Conservation (phyloP, 2,888 invertebrate species). For the Brachycybe producta region DNA sequence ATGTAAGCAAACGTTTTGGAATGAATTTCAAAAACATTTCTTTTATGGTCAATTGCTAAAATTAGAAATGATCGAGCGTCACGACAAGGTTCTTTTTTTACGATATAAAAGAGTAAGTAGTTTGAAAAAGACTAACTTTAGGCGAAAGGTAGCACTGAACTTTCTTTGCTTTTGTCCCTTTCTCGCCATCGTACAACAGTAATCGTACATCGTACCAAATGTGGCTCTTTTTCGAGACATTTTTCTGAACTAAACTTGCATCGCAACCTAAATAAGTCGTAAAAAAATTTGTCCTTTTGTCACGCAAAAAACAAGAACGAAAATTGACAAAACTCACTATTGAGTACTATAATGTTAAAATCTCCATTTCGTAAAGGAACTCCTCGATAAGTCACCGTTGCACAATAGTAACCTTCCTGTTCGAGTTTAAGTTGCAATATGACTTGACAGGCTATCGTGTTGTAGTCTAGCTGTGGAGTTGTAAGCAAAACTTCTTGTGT, state of each 20-base stretch:
- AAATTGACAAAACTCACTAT: slow-evolving; percentile 46
- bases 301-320: background rate
- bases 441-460: slow-evolving; percentile 62
- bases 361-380: slow-evolving; percentile 71
- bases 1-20: slow-evolving; percentile 78
- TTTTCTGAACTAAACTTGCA: slow-evolving; percentile 71
- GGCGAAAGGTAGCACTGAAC: slow-evolving; percentile 82
- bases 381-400: slow-evolving; percentile 60
- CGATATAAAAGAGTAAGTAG: background rate
- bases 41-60: slow-evolving; percentile 68
- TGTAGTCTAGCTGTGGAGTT: slow-evolving; percentile 50
- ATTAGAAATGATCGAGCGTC: slow-evolving; percentile 20
- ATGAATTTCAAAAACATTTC: slow-evolving; percentile 87
- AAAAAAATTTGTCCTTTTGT: slow-evolving; percentile 14
- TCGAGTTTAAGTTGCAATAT: slow-evolving; percentile 63
- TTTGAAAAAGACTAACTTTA: slow-evolving; percentile 38
- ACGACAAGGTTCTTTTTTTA: background rate
- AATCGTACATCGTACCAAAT: slow-evolving; percentile 69
- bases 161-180: slow-evolving; percentile 61
- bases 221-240: slow-evolving; percentile 69
- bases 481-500: slow-evolving; percentile 31
- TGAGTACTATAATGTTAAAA: slow-evolving; percentile 81
- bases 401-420: slow-evolving; percentile 66
- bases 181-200: slow-evolving; percentile 47
- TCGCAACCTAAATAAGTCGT: slow-evolving; percentile 57